These are phyloP conservation scores for Miltochrista miniata DNA, from an alignment of 2,888 invertebrate genomes.

Conservation along the genomic window DNA sequence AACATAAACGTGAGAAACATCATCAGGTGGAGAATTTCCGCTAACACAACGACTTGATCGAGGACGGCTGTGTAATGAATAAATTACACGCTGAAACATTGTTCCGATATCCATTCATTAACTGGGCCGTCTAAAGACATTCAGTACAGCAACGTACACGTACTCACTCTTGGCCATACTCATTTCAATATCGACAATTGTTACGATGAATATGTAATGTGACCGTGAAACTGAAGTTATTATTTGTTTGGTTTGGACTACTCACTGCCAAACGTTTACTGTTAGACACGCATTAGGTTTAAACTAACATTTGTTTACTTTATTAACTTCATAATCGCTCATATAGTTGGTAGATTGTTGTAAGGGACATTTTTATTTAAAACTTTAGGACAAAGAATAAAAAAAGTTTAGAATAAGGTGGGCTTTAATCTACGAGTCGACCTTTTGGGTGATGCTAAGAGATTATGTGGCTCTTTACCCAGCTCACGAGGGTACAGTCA, in stretches of 20 bases:
- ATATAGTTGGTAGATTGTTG: too few species aligned
- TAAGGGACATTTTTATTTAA: too few species aligned
- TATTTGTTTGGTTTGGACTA: slow-evolving; percentile 47
- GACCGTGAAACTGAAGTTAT: slow-evolving; percentile 60
- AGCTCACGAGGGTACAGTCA: too few species aligned
- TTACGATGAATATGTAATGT: slow-evolving; percentile 46
- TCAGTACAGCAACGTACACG: slow-evolving; percentile 18
- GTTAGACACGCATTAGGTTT: slow-evolving; percentile 18
- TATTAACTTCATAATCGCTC: too few species aligned
- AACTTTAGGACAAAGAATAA: too few species aligned
- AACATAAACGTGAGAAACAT: slow-evolving; percentile 56
- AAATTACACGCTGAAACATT: slow-evolving; percentile 83
- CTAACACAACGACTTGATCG: slow-evolving; percentile 67
- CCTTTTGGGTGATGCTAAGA: too few species aligned
- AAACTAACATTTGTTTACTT: too few species aligned
- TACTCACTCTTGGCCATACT: slow-evolving; percentile 55
- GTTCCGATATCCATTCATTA: slow-evolving; percentile 77
- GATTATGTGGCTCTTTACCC: too few species aligned
- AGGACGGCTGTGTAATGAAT: slow-evolving; percentile 82
- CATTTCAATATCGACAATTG: slow-evolving; percentile 75
- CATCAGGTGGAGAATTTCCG: slow-evolving; percentile 76
- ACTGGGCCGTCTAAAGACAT: slow-evolving; percentile 59
- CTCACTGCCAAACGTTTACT: slow-evolving; percentile 25
- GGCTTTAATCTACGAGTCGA: too few species aligned
- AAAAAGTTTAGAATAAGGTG: too few species aligned